A percentile compares a stretch with the other conserved stretches of the same genome.
phyloP scores from a whole-genome alignment of 2,797 vertebrate species.

The Siniperca obscura region DNA sequence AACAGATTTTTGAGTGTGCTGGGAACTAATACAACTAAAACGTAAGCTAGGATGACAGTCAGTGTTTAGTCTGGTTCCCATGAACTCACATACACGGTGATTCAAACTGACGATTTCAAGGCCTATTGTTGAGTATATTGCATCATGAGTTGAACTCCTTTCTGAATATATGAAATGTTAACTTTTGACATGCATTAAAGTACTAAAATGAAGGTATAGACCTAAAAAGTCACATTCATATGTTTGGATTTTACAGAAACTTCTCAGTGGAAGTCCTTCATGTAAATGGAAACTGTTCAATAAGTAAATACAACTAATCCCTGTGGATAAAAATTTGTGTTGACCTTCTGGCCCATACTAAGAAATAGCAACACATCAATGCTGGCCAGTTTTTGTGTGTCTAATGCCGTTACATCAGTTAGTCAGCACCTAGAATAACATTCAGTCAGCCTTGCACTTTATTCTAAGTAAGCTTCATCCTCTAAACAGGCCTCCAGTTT shows the following conservation, averaged over 20 bases:
- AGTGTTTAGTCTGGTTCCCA: slow-evolving; percentile 44
- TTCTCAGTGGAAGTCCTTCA: background rate
- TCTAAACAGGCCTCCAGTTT: slow-evolving; percentile 49
- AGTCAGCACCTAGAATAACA: slow-evolving; percentile 56
- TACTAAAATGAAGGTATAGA: background rate
- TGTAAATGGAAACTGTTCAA: background rate
- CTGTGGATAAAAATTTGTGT: slow-evolving; percentile 4
- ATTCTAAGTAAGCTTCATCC: slow-evolving; percentile 44
- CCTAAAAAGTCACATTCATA: background rate
- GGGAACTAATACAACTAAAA: slow-evolving; percentile 25
- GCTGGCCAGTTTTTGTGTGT: background rate
- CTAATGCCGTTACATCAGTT: slow-evolving; percentile 46
- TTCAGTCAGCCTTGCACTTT: slow-evolving; percentile 23
- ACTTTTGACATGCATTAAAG: background rate
- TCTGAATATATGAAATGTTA: background rate
- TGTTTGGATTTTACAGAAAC: background rate
- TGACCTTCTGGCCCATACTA: slow-evolving; percentile 13
- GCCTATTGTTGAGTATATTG: background rate
- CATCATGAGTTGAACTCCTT: background rate
- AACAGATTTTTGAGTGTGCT: background rate
- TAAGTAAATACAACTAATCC: slow-evolving; percentile 4
- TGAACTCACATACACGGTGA: background rate
- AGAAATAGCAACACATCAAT: background rate
- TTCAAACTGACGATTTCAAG: background rate
- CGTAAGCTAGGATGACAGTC: slow-evolving; percentile 39